Evolutionary conservation across 2,797 vertebrate species (phyloP), one percentile per base, ranked within the genome.

Genomic region (Pseudocheirus occidentalis): DNA sequence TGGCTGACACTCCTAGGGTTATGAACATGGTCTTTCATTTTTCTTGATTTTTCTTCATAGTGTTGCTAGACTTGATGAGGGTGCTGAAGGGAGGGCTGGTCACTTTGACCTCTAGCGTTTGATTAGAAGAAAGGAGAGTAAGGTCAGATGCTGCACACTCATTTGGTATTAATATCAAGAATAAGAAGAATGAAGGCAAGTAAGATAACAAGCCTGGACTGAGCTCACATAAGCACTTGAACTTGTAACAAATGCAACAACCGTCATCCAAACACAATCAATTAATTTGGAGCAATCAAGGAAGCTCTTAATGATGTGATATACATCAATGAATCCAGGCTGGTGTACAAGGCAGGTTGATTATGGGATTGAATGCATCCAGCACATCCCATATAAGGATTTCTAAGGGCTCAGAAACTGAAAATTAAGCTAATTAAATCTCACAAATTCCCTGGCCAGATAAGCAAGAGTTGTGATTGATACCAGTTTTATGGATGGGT

Each of bases 151-250:
- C 31, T 0, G 1, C 3, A n/a, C 28, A 59, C 53, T 90, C 29
- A 12, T 21, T 46, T 92, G 90, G 34, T 96, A 54, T 21, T 46
- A 87, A 1, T 50, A 27, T 27, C 21, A 87, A 50, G 18, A 81
- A 81, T 24, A 62, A 90, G 58, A 40, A 95, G 55, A 57, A 66
- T 95, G 24, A 94, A 91, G 55, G 7, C 90, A 31, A 87, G 62
- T 92, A 28, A 91, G 55, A 59, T 11, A 12, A 2, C 1, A 16
- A 10, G 29, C 87, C 24, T 93, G 52, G 18, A 1, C 29, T 31
- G 93, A 56, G 18, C 46, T 81, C 66, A 81, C n/a, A 46, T 81
- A 55, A 90, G 50, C 4, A 40, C 94, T 55, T 97, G 52, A 56
- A 91, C 34, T 55, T 28, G 46, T 11, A 66, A 53, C 21, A 87